Conservation (phyloP, 2,888 invertebrate species). For the Euzetes globulus region DNA sequence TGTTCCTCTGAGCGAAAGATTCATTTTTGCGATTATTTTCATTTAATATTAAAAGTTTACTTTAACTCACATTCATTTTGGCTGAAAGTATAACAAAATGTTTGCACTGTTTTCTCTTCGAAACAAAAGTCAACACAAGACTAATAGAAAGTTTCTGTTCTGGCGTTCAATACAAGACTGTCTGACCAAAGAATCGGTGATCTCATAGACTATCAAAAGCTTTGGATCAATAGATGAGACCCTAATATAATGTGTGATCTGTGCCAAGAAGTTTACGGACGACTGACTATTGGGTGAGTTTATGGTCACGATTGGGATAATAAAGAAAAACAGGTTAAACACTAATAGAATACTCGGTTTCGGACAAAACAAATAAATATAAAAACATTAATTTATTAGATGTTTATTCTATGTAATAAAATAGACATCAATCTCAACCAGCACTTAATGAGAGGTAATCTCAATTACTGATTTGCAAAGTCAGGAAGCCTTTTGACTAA, state of each 20-base stretch:
- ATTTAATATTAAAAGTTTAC: too few relatives aligned
- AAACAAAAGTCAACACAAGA: not conserved
- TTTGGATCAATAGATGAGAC: not conserved
- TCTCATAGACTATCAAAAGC: not conserved
- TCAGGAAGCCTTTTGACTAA: not conserved
- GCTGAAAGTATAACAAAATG: not conserved
- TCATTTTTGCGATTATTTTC: too few relatives aligned
- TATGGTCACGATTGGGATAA: not conserved
- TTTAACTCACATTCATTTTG: not conserved
- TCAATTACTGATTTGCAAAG: not conserved
- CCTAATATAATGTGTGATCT: not conserved
- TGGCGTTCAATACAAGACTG: not conserved
- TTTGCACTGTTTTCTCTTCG: not conserved
- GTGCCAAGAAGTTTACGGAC: constrained; percentile 28
- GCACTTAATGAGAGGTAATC: not conserved
- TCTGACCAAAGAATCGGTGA: not conserved
- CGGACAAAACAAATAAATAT: not conserved
- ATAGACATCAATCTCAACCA: not conserved
- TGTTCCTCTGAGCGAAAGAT: too few relatives aligned
- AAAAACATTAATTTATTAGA: too few relatives aligned
- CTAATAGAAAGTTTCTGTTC: not conserved
- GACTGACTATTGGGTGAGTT: not conserved
- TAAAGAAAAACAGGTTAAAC: constrained; percentile 6
- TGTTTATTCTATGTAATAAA: too few relatives aligned
- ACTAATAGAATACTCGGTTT: not conserved